Base-by-base conservation (phyloP, 2,888 invertebrate genomes). In the Polymixis lichenea region DNA sequence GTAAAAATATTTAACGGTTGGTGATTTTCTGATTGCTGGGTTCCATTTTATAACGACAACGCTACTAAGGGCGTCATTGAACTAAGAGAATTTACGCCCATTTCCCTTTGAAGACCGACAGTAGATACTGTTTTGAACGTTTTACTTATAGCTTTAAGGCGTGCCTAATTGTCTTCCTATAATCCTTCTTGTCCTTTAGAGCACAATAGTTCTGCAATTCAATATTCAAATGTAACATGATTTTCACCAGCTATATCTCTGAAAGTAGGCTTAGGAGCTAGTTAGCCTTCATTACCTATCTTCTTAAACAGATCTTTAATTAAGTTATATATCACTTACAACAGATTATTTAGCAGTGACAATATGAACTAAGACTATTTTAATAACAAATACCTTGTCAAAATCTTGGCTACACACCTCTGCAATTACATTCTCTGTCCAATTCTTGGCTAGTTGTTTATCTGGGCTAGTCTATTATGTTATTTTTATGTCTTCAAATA, bases 361-460 rank as follows among this genome's bases (percentile, higher is more conserved):
- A 75, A 19, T 28, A 11, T 25, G 17, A 49, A 38, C 64, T 43
- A 55, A 65, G 46, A 60, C 46, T 77, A 69, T 83, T 61, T 46
- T 73, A 56, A 69, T 43, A 69, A 55, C 46, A 62, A 69, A 69
- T 58, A 46, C 75, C 56, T 68, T 60, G 25, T 67, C 43, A 51
- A 61, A 84, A 65, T 84, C 81, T 82, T 82, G 85, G 85, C 82
- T 81, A 25, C 32, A 38, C 17, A 60, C n/a, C 53, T 61, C 53
- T 49, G 56, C 25, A 62, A 72, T 84, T 69, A 75, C 60, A 84
- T 68, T 84, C 68, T 55, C 65, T 53, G 38, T 71, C 56, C 8
- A 60, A 82, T 70, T 85, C 72, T 82, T 82, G 85, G 85, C 82
- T 69, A 43, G 76, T 72, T 65, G 58, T 75, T 71, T 72, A 85